Percentiles rank a stretch among this genome's conserved stretches.
Evolutionary conservation across 2,113 vertebrate species (phyloP).

Genomic region (Burhinus oedicnemus): DNA sequence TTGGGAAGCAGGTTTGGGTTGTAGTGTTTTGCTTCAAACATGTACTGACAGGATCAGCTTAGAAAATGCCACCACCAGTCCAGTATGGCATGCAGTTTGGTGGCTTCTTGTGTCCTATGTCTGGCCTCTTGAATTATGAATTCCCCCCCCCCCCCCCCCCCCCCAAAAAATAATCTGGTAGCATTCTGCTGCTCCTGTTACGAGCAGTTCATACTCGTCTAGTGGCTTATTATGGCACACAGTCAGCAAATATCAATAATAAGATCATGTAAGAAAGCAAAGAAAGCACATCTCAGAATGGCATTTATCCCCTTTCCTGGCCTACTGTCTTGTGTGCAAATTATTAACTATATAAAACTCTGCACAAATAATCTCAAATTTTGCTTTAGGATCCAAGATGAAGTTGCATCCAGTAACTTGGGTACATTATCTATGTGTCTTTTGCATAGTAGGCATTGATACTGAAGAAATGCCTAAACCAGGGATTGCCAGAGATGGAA

Average conservation of each 20-base stretch:
- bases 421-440: not conserved
- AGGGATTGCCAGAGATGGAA: not conserved
- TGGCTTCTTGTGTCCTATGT: not conserved
- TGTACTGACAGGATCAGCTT: not conserved
- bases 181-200: not conserved
- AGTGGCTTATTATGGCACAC: not conserved
- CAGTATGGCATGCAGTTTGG: not conserved
- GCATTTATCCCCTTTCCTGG: not conserved
- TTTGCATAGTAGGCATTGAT: not conserved
- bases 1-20: conserved; percentile 1
- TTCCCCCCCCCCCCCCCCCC: too few species aligned
- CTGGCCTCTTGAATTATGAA: not conserved
- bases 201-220: not conserved
- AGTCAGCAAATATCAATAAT: not conserved
- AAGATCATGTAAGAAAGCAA: not conserved
- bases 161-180: too few species aligned
- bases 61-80: not conserved
- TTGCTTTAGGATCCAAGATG: not conserved
- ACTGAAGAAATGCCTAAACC: not conserved
- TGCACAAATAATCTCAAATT: not conserved
- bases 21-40: not conserved
- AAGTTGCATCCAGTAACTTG: not conserved
- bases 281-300: not conserved
- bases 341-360: not conserved
- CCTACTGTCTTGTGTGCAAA: not conserved